A percentile compares a stretch with the other conserved stretches of the same genome.
Evolutionary conservation across 2,113 vertebrate species (phyloP).

Genomic region (Cyprinodon brontotheroides): DNA sequence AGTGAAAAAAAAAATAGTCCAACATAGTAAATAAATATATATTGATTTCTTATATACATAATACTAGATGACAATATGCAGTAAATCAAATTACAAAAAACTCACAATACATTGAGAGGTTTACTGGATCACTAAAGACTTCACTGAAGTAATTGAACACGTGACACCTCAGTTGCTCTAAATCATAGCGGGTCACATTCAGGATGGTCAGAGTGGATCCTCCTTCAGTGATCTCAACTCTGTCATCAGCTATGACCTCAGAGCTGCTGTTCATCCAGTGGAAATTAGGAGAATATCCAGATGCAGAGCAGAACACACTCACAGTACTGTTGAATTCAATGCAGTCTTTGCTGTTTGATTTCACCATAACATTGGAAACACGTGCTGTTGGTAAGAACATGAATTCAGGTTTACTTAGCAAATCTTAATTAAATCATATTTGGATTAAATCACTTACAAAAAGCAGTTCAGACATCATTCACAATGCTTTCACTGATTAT

Average conservation of each 20-base stretch:
- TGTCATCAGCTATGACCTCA: conserved; percentile 45
- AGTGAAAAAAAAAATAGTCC: not conserved
- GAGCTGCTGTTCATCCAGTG: conserved; percentile 66
- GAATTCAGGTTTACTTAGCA: too few species aligned
- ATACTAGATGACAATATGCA: too few species aligned
- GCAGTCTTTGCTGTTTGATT: conserved; percentile 29
- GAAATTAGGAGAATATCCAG: conserved; percentile 54
- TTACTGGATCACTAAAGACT: conserved; percentile 24
- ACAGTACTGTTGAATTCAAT: conserved; percentile 60
- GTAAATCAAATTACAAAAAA: not conserved
- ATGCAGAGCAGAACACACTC: conserved; percentile 59
- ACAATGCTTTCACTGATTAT: too few species aligned
- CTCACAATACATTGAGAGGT: conserved; percentile 60
- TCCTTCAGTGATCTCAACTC: conserved; percentile 59
- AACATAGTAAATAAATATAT: too few species aligned
- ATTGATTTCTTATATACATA: too few species aligned
- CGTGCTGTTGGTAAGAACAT: conserved; percentile 12
- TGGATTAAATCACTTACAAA: too few species aligned
- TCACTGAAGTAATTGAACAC: conserved; percentile 31
- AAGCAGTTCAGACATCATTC: too few species aligned
- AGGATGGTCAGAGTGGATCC: conserved; percentile 48
- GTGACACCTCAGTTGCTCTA: conserved; percentile 43
- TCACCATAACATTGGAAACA: conserved; percentile 6
- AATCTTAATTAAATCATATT: too few species aligned
- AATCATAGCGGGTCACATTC: conserved; percentile 52